Evolutionary conservation across 1,140 invertebrate species (phyloP).

Genomic region (Drosophila parvula): DNA sequence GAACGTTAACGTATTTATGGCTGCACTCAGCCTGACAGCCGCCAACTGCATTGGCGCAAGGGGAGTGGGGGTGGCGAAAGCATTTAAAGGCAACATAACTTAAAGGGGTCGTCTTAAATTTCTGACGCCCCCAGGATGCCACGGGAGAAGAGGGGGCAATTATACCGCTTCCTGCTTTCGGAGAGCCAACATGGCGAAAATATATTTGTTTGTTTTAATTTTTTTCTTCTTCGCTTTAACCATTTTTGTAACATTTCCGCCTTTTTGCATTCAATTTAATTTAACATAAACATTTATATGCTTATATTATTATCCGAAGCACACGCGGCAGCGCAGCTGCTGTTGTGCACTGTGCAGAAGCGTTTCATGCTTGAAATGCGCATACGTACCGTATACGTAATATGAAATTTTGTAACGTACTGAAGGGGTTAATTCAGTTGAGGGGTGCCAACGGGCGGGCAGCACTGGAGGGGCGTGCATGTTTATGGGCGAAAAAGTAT

Average conservation of each 20-base stretch:
- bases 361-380: conserved; percentile 77
- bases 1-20: conserved; percentile 79
- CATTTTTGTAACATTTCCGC: conserved; percentile 76
- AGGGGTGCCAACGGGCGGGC: not conserved
- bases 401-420: conserved; percentile 67
- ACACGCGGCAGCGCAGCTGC: conserved; percentile 50
- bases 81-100: conserved; percentile 32
- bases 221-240: too few species aligned
- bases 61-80: conserved; percentile 7
- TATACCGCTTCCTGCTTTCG: conserved; percentile 43
- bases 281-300: conserved; percentile 82
- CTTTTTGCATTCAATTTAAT: conserved; percentile 81
- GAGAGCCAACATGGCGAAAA: conserved; percentile 69
- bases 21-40: conserved; percentile 74
- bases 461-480: not conserved
- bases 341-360: conserved; percentile 68
- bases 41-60: conserved; percentile 45
- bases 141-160: conserved; percentile 19
- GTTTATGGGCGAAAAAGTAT: conserved; percentile 47
- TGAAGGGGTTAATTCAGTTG: conserved; percentile 49
- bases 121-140: conserved; percentile 11
- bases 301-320: conserved; percentile 73
- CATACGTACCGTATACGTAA: conserved; percentile 79
- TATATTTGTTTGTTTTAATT: conserved; percentile 11
- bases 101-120: conserved; percentile 65